Conservation (phyloP, 1,140 invertebrate species). For the Orchestia grillus region DNA sequence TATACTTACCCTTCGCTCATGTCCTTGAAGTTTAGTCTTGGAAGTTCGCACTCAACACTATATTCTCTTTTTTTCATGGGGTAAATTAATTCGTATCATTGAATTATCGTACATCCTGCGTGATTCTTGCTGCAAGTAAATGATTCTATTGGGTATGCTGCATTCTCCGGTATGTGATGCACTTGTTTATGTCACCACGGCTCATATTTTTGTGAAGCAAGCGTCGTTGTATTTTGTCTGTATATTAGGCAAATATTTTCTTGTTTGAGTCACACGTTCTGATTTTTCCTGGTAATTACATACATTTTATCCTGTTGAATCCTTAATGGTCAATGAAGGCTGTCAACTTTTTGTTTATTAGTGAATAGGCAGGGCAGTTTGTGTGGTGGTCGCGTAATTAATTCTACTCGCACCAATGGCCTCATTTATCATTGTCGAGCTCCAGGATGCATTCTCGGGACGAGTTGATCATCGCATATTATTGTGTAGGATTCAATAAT, state of each 20-base stretch:
- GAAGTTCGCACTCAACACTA: background rate
- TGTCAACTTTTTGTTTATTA: background rate
- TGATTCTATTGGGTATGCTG: background rate
- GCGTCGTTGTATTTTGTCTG: background rate
- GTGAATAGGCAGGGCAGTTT: background rate
- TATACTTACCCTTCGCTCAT: slow-evolving; percentile 7
- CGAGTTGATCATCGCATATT: slow-evolving; percentile 32
- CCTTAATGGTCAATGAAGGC: background rate
- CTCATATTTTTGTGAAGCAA: background rate
- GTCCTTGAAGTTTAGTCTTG: background rate
- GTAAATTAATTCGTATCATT: background rate
- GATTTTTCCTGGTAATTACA: background rate
- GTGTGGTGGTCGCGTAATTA: slow-evolving; percentile 41
- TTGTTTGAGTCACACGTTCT: background rate
- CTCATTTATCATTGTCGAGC: background rate
- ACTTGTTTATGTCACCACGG: background rate
- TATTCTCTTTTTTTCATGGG: background rate
- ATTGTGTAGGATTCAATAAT: slow-evolving; percentile 41
- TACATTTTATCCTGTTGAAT: background rate
- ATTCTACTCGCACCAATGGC: background rate
- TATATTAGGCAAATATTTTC: background rate
- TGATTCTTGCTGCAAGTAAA: background rate
- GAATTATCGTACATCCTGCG: background rate
- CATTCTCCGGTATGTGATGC: background rate
- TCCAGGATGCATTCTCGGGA: background rate